A percentile compares a stretch with the other conserved stretches of the same genome.
phyloP scores from a whole-genome alignment of 2,113 vertebrate genomes.

The Tenrec ecaudatus region DNA sequence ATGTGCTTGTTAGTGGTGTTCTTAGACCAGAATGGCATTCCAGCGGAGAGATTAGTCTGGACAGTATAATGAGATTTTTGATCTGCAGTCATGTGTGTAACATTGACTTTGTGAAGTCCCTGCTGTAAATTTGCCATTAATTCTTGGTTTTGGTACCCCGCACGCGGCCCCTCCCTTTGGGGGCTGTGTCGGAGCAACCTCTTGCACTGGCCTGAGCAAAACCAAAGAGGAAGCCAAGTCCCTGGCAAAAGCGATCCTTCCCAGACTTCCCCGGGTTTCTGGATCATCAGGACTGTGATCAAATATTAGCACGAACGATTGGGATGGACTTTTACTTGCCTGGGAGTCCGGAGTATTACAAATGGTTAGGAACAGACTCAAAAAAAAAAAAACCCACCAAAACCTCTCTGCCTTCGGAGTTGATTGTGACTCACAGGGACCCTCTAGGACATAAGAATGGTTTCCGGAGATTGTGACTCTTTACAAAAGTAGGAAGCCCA shows the following conservation, averaged over 20 bases:
- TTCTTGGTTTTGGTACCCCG: conserved; percentile 59
- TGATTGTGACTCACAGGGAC: no score
- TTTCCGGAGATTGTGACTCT: no score
- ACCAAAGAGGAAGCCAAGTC: conserved; percentile 53
- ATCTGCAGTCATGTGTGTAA: conserved; percentile 57
- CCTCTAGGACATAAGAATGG: no score
- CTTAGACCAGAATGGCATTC: conserved; percentile 63
- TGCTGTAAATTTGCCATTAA: conserved; percentile 67
- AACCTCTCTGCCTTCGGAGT: no score
- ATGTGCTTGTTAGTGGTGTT: conserved; percentile 10
- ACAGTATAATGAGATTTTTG: conserved; percentile 62
- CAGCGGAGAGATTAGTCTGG: conserved; percentile 37
- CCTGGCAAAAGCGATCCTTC: conserved; percentile 25
- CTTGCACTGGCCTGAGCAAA: conserved; percentile 43
- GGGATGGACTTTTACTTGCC: conserved; percentile 11
- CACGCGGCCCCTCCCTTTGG: conserved; percentile 8
- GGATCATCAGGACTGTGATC: not conserved
- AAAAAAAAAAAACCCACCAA: no score
- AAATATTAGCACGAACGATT: not conserved
- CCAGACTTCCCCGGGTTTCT: conserved; percentile 40
- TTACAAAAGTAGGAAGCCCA: no score
- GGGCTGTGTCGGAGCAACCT: not conserved
- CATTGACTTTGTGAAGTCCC: conserved; percentile 67
- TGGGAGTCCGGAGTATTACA: not conserved
- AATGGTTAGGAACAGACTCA: not conserved